phyloP scores from a whole-genome alignment of 2,888 invertebrate genomes.

The Rotaria magnacalcarata region DNA sequence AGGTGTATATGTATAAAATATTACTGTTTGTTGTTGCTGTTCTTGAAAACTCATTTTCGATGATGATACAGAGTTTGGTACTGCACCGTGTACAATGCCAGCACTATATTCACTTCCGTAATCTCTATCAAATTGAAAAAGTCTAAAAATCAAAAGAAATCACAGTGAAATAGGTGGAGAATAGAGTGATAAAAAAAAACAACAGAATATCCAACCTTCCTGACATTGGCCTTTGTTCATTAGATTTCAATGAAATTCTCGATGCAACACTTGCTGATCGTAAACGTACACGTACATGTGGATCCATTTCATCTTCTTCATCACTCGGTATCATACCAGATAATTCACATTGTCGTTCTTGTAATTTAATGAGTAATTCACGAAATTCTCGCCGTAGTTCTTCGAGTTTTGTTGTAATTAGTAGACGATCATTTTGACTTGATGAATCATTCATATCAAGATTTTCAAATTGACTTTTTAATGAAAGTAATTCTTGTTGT shows the following conservation, averaged over 20 bases:
- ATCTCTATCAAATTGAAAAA: slow-evolving; percentile 1
- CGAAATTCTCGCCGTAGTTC: slow-evolving; percentile 14
- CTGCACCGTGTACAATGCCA: neutral
- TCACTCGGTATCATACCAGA: slow-evolving; percentile 34
- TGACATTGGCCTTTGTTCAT: neutral
- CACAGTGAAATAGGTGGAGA: neutral
- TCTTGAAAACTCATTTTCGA: neutral
- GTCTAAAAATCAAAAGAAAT: neutral
- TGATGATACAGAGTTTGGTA: neutral
- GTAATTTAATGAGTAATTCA: slow-evolving; percentile 5
- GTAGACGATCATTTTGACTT: slow-evolving; percentile 16
- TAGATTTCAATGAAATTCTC: slow-evolving; percentile 36
- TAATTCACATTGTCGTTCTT: slow-evolving; percentile 37
- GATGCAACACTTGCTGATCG: slow-evolving; percentile 42
- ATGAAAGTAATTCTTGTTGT: slow-evolving; percentile 34
- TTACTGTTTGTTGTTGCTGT: neutral
- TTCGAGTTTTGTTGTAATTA: slow-evolving; percentile 17
- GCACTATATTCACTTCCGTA: neutral
- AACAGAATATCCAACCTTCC: neutral
- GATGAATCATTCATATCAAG: slow-evolving; percentile 2
- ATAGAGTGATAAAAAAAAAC: neutral
- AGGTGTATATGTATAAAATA: too few species aligned
- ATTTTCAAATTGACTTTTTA: slow-evolving; percentile 36
- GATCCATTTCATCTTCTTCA: slow-evolving; percentile 46
- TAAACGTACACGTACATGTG: slow-evolving; percentile 39